phyloP scores from a whole-genome alignment of 1,140 invertebrate species.

The Camponotus floridanus region DNA sequence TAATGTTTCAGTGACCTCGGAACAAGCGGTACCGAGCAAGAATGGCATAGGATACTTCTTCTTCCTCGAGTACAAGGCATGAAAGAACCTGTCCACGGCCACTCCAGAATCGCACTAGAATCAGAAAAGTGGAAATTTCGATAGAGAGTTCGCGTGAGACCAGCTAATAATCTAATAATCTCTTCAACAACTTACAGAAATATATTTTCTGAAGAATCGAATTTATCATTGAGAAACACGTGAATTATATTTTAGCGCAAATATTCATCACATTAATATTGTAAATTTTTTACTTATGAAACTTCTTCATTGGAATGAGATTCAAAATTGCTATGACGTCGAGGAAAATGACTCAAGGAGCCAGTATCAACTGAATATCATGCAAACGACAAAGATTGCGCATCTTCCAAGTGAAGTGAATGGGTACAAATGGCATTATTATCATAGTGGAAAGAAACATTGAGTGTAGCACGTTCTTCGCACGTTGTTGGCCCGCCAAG shows the following conservation, averaged over 20 bases:
- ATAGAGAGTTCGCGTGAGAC: background rate
- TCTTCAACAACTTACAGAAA: background rate
- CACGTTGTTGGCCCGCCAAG: background rate
- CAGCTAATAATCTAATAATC: background rate
- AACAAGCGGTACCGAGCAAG: conserved; percentile 94
- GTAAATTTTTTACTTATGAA: background rate
- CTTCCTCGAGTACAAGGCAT: conserved; percentile 93
- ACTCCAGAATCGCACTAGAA: conserved; percentile 96
- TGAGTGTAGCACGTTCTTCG: conserved; percentile 12
- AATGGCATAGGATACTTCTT: conserved; percentile 91
- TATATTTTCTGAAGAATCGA: background rate
- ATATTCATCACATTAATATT: background rate
- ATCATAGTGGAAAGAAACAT: background rate
- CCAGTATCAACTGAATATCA: background rate
- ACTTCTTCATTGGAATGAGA: background rate
- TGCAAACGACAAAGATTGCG: conserved; percentile 1
- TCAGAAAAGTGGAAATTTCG: conserved; percentile 2
- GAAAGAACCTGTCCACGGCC: conserved; percentile 95
- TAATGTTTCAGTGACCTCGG: conserved; percentile 95
- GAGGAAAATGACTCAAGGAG: background rate
- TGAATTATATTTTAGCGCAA: conserved; percentile 4
- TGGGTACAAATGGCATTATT: conserved; percentile 33
- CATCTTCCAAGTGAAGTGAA: conserved; percentile 4
- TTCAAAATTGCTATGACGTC: background rate
- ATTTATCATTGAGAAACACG: background rate